Conservation (phyloP, 2,797 vertebrate species). For the Enteromius paludinosus region DNA sequence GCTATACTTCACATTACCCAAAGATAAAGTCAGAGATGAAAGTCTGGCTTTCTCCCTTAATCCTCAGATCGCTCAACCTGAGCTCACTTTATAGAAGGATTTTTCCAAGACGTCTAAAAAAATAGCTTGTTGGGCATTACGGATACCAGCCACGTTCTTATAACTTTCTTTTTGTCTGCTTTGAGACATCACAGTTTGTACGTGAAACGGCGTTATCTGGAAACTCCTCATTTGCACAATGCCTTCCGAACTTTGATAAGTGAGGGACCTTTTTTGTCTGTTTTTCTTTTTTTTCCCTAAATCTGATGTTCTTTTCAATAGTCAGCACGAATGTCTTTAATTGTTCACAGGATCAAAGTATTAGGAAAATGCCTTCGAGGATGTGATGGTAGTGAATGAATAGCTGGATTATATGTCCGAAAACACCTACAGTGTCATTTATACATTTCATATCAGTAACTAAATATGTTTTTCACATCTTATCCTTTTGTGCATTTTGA, state of each 20-base stretch:
- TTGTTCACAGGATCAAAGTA: constrained; percentile 57
- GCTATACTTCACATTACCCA: constrained; percentile 57
- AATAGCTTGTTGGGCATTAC: constrained; percentile 4
- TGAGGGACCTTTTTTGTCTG: constrained; percentile 27
- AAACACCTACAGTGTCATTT: not conserved
- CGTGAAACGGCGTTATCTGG: not conserved
- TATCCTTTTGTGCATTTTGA: not conserved
- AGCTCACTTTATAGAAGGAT: constrained; percentile 42
- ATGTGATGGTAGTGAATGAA: constrained; percentile 47
- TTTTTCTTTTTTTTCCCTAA: constrained; percentile 1
- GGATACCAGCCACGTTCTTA: not conserved
- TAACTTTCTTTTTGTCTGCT: not conserved
- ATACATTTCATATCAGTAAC: not conserved
- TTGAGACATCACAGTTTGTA: not conserved
- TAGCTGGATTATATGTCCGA: constrained; percentile 16
- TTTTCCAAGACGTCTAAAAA: constrained; percentile 22
- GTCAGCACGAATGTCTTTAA: constrained; percentile 54
- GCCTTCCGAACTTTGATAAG: constrained; percentile 13
- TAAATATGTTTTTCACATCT: not conserved
- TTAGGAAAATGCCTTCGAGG: constrained; percentile 11
- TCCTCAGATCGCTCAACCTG: constrained; percentile 44
- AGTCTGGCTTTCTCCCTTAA: constrained; percentile 47
- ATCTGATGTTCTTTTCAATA: constrained; percentile 58
- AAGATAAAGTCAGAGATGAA: constrained; percentile 62
- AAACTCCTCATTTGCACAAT: constrained; percentile 34